Evolutionary conservation across 2,888 invertebrate species (phyloP).

Genomic region (Drosophila dives): DNA sequence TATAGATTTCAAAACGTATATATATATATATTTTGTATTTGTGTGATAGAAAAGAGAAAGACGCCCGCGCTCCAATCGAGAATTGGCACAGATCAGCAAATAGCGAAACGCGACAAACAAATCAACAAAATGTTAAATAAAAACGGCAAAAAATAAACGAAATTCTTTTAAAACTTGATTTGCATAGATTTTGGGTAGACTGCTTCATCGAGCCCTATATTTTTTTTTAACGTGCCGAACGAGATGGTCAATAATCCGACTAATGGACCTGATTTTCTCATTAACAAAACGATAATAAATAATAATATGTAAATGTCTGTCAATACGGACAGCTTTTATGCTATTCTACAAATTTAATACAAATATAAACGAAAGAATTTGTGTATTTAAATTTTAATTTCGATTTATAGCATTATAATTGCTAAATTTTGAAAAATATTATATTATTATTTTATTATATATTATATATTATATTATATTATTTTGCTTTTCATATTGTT

Average conservation of each 20-base stretch:
- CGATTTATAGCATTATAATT: neutral
- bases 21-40: neutral
- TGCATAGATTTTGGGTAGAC: conserved; percentile 8
- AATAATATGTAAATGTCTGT: conserved; percentile 45
- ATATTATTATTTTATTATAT: too few relatives aligned
- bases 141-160: conserved; percentile 21
- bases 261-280: conserved; percentile 51
- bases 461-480: too few relatives aligned
- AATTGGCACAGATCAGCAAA: conserved; percentile 46
- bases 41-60: conserved; percentile 41
- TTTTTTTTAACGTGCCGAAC: conserved; percentile 8
- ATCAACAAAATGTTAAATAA: conserved; percentile 24
- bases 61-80: conserved; percentile 36
- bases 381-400: neutral
- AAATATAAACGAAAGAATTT: neutral
- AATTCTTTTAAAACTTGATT: conserved; percentile 21
- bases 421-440: too few relatives aligned
- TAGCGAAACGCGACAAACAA: conserved; percentile 1
- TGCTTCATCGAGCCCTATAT: conserved; percentile 24
- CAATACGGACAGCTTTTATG: conserved; percentile 36
- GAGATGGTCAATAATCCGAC: conserved; percentile 17
- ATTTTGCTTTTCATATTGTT: neutral
- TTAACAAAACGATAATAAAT: conserved; percentile 50
- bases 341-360: neutral
- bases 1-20: too few relatives aligned